Evolutionary conservation across 2,888 invertebrate genomes (phyloP).

Genomic region (Melanostoma scalare): DNA sequence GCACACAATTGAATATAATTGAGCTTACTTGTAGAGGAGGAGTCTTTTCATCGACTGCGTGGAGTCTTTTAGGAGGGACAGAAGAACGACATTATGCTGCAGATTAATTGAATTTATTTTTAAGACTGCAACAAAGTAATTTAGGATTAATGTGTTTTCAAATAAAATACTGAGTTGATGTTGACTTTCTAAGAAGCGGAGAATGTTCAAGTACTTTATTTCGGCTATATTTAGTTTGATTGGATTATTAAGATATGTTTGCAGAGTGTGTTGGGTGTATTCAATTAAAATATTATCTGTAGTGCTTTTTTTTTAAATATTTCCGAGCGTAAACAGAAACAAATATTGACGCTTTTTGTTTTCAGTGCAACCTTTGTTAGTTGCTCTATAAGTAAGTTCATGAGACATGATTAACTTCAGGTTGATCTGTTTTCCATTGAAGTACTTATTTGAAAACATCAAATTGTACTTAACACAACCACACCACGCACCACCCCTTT

Average conservation of each 20-base stretch:
- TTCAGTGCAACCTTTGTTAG: slow-evolving; percentile 10
- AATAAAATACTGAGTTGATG: slow-evolving; percentile 17
- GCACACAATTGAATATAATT: slow-evolving; percentile 65
- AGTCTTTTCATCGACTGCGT: not conserved
- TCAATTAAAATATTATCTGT: slow-evolving; percentile 54
- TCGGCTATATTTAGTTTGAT: slow-evolving; percentile 59
- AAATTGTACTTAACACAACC: slow-evolving; percentile 23
- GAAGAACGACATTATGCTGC: slow-evolving; percentile 11
- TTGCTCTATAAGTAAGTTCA: not conserved
- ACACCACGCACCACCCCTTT: slow-evolving; percentile 51
- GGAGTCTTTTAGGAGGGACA: not conserved
- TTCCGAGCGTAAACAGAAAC: slow-evolving; percentile 21
- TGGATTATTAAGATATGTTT: slow-evolving; percentile 27
- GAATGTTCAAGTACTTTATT: not conserved
- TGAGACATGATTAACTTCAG: too few species aligned
- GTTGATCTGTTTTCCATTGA: not conserved
- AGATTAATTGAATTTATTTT: slow-evolving; percentile 56
- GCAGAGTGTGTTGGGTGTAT: slow-evolving; percentile 11
- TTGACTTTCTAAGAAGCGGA: not conserved
- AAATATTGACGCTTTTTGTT: not conserved
- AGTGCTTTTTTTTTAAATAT: not conserved
- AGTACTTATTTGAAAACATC: slow-evolving; percentile 35
- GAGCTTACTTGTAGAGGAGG: slow-evolving; percentile 4
- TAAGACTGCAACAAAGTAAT: slow-evolving; percentile 63
- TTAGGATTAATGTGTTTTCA: slow-evolving; percentile 26